phyloP scores from a whole-genome alignment of 2,797 vertebrate species.

The Heteromormyrus szaboi region DNA sequence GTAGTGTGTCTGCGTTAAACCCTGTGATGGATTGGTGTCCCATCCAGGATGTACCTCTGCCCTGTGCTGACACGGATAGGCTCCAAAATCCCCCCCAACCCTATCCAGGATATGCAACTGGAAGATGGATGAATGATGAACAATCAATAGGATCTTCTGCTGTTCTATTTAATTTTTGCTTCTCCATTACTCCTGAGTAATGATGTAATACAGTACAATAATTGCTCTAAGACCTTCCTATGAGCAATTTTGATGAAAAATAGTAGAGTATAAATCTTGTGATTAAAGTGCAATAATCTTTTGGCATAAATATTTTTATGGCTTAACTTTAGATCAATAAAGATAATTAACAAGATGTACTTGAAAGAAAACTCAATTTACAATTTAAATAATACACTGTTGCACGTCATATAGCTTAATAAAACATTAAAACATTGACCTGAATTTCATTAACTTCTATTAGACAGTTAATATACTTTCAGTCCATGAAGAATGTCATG shows the following conservation, averaged over 20 bases:
- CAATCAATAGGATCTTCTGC: neutral
- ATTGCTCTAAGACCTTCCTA: neutral
- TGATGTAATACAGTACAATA: neutral
- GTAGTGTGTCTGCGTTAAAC: neutral
- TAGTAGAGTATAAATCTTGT: neutral
- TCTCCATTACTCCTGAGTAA: neutral
- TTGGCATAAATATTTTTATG: neutral
- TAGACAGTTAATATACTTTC: neutral
- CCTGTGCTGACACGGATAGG: neutral
- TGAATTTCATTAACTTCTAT: neutral
- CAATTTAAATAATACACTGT: conserved; percentile 10
- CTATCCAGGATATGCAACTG: neutral
- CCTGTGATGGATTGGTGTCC: neutral
- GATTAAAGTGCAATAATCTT: neutral
- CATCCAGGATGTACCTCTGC: neutral
- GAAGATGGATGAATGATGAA: neutral
- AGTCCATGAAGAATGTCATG: neutral
- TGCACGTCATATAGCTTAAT: conserved; percentile 8
- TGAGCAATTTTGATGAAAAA: neutral
- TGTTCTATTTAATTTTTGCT: neutral
- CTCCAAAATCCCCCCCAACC: neutral
- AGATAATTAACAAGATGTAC: conserved; percentile 10
- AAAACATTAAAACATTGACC: neutral
- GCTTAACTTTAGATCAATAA: neutral
- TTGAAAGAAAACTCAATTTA: conserved; percentile 7